A percentile compares a stretch with the other conserved stretches of the same genome.
Conservation (phyloP, 1,140 invertebrate species). For the Amphibalanus amphitrite region DNA sequence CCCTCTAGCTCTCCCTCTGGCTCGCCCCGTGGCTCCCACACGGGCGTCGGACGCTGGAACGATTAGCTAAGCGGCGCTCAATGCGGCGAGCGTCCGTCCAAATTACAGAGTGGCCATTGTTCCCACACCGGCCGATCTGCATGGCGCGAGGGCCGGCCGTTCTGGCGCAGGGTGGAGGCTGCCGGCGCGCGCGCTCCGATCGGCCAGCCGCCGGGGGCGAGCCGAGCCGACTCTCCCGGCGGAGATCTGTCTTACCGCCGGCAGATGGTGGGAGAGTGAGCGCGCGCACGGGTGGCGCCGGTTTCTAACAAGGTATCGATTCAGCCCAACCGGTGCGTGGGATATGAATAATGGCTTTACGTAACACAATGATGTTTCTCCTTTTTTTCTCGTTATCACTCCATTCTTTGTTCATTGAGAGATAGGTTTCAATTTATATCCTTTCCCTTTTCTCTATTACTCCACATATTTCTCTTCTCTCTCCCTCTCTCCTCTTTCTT, state of each 20-base stretch:
- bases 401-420: not conserved
- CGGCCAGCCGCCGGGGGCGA: too few relatives aligned
- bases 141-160: not conserved
- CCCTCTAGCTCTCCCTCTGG: too few relatives aligned
- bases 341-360: not conserved
- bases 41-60: not conserved
- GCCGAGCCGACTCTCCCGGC: not conserved
- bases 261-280: not conserved
- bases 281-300: too few relatives aligned
- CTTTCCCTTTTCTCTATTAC: too few relatives aligned
- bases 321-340: not conserved
- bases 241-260: not conserved
- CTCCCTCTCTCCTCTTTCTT: not conserved
- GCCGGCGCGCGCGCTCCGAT: too few relatives aligned
- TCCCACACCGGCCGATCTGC: not conserved
- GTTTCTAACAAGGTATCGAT: not conserved
- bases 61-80: not conserved
- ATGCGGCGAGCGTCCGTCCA: not conserved
- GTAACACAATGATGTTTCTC: not conserved
- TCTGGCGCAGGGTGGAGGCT: not conserved
- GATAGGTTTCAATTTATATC: too few relatives aligned
- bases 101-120: not conserved
- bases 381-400: not conserved
- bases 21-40: too few relatives aligned
- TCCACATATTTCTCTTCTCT: not conserved